Evolutionary conservation across 2,888 invertebrate species (phyloP), one percentile per base, ranked within the genome.

Genomic region (Hypsopygia costalis): DNA sequence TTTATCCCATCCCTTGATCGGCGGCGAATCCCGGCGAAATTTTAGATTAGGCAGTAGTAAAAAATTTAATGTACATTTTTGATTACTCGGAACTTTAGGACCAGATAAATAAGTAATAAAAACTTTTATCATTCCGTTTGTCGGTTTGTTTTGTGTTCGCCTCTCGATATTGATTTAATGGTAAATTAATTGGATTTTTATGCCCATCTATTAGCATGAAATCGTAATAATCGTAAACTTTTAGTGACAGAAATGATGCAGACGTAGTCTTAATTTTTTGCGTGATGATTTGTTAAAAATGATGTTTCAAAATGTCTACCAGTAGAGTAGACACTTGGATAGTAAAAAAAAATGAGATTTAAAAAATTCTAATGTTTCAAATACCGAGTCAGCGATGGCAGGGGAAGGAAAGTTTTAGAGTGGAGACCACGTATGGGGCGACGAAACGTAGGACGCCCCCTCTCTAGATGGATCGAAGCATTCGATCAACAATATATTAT

Each of bases 1-100:
- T 44, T 73, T 62, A 64, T 43, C 25, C 46, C 41, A 49, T 41
- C 58, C 62, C 42, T 42, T 44, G 49, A 46, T 52, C 49, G 44
- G 58, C 61, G 58, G 82, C 82, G 70, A 85, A 85, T 80, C 70
- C 73, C 64, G 65, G 86, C 86, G 59, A 87, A 86, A 80, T 75
- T 79, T 72, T 25, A 82, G 83, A 86, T 87, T 81, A 80, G 75
- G 59, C 55, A 52, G 76, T 67, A 74, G 67, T 86, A 77, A 86
- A 81, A 62, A 49, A 25, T 68, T 79, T 81, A 64, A 80, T 71
- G 68, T 66, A 57, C 57, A 52, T 48, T 55, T 68, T 72, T 69
- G 72, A 76, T 71, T 67, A 55, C 42, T 43, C 53, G 47, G 51
- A 55, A 46, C 25, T 30, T 37, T 45, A 36, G 40, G 44, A 53